These are phyloP conservation scores for Epinotia nisella DNA, from an alignment of 2,888 invertebrate genomes.

Conservation along the genomic window DNA sequence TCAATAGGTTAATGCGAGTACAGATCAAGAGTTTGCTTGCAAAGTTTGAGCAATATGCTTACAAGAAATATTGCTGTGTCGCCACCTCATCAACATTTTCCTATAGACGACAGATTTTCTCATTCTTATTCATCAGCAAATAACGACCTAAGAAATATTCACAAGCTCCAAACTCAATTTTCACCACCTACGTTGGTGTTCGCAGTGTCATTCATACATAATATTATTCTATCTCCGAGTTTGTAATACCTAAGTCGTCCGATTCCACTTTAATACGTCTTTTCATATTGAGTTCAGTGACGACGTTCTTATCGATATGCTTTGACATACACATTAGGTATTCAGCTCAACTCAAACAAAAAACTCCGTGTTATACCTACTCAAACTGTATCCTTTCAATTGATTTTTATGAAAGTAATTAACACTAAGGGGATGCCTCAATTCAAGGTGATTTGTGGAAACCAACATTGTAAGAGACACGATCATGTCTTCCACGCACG, in stretches of 20 bases:
- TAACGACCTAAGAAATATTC: slow-evolving; percentile 29
- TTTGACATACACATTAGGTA: background rate
- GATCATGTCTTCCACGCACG: too few relatives aligned
- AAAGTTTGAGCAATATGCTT: too few relatives aligned
- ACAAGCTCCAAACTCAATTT: slow-evolving; percentile 32
- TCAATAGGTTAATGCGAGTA: too few relatives aligned
- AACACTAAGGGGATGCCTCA: too few relatives aligned
- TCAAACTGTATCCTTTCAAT: too few relatives aligned
- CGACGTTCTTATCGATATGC: slow-evolving; percentile 1
- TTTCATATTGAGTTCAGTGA: slow-evolving; percentile 16
- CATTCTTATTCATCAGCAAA: slow-evolving; percentile 29
- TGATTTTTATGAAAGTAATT: background rate
- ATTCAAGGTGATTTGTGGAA: too few relatives aligned
- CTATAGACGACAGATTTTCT: slow-evolving; percentile 2
- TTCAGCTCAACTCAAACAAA: background rate
- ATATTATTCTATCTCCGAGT: slow-evolving; percentile 36
- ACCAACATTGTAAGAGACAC: too few relatives aligned
- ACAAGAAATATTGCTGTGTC: background rate
- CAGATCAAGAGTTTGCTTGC: too few relatives aligned
- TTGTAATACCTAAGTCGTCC: slow-evolving; percentile 23
- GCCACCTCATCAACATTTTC: slow-evolving; percentile 4
- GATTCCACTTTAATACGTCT: slow-evolving; percentile 29
- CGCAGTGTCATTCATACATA: slow-evolving; percentile 34
- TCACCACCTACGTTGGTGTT: slow-evolving; percentile 30
- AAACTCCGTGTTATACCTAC: too few relatives aligned